Base-by-base conservation (phyloP, 2,113 vertebrate species). In the Vidua chalybeata region DNA sequence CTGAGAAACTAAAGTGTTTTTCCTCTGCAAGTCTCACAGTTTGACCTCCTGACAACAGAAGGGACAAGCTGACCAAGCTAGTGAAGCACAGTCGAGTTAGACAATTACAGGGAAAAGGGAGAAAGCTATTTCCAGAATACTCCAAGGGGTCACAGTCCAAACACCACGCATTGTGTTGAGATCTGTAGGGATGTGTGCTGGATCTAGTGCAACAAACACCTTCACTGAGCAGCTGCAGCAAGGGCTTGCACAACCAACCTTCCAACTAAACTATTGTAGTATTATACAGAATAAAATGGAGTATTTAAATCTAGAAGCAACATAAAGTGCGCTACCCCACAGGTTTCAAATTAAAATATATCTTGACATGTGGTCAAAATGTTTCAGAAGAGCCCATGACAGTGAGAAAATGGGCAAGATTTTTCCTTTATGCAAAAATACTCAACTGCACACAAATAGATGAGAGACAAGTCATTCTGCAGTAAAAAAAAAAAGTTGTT, bases 391-490 rank as follows among this genome's bases (percentile, higher is more conserved):
- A 74, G 58, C 16, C 33, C 43, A 58, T 0, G 0, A 54, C 35
- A 78, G 59, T 71, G 52, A 95, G 56, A 67, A 81, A 71, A 89
- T 41, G 35, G 84, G 69, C 66, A 93, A 62, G 61, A 77, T 87
- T 89, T 59, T 94, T 87, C 43, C 31, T 87, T 62, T 55, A 84
- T 84, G 64, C 54, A 87, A 82, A 91, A 93, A 76, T n/a, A 90
- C 37, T 72, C 31, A 63, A 61, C 52, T 52, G 56, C 79, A 90
- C 43, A 61, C 51, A 88, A 52, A 90, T 51, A 86, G 76, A 97
- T 59, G 61, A 97, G 68, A 90, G 90, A 89, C 43, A 92, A 92
- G 80, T 74, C 89, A 84, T 87, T 94, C 79, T 88, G 72, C 85
- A 77, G 55, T 31, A 27, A 82, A 89, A 82, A 89, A 89, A 90